These are phyloP conservation scores for Orbicella faveolata DNA, from an alignment of 64 coral and sea anemone species.

Conservation along the genomic window DNA sequence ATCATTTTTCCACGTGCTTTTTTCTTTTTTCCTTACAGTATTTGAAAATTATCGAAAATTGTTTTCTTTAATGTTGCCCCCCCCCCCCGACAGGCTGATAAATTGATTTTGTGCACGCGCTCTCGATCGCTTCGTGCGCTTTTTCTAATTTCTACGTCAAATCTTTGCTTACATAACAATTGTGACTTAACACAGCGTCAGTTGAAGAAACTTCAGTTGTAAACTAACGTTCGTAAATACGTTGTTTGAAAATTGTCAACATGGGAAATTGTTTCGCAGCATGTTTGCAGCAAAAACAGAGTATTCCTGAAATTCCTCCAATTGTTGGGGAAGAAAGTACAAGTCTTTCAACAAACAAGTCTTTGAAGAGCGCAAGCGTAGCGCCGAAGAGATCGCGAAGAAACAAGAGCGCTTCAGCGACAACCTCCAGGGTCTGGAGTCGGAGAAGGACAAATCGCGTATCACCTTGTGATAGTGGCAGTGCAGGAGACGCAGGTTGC, in stretches of 20 bases:
- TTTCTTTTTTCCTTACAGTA: background rate
- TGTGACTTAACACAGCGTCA: background rate
- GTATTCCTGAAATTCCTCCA: background rate
- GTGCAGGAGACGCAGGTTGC: background rate
- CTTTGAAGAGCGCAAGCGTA: background rate
- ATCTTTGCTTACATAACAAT: conserved; percentile 5
- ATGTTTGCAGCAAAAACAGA: background rate
- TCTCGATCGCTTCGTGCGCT: background rate
- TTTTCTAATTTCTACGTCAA: conserved; percentile 2
- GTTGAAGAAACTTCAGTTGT: background rate
- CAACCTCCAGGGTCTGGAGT: background rate
- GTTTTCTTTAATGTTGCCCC: background rate
- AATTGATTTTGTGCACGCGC: background rate
- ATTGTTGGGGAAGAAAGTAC: background rate
- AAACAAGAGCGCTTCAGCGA: no score
- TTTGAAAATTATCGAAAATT: background rate
- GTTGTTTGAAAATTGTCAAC: background rate
- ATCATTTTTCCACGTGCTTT: no score
- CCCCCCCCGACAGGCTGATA: no score
- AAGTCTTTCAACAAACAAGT: no score
- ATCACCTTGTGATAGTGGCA: background rate
- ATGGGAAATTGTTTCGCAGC: conserved; percentile 32
- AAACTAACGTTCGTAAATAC: background rate
- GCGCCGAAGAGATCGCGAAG: background rate
- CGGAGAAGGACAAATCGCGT: background rate